These are phyloP conservation scores for Andrena camellia DNA, from an alignment of 2,888 invertebrate genomes.

Conservation along the genomic window DNA sequence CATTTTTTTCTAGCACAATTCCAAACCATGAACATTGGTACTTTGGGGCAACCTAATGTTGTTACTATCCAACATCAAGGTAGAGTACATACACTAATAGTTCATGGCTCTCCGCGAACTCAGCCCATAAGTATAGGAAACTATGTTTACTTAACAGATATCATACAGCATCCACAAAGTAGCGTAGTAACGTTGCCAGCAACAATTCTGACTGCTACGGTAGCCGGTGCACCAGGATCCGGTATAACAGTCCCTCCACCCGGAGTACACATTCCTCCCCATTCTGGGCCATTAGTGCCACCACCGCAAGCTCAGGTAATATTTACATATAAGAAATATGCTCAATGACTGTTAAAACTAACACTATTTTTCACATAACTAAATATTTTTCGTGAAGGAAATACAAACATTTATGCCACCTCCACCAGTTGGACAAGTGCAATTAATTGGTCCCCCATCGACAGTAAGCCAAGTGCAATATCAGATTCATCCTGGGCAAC, in stretches of 20 bases:
- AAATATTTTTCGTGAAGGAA: slow-evolving; percentile 73
- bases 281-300: slow-evolving; percentile 82
- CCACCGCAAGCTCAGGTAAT: slow-evolving; percentile 82
- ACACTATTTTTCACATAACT: slow-evolving; percentile 2
- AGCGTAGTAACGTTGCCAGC: slow-evolving; percentile 82
- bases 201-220: slow-evolving; percentile 83
- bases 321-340: slow-evolving; percentile 8
- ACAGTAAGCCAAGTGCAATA: slow-evolving; percentile 83
- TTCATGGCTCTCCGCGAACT: slow-evolving; percentile 24
- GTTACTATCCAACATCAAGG: slow-evolving; percentile 85
- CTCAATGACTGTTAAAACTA: neutral
- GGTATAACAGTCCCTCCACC: slow-evolving; percentile 82
- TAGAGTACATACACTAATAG: slow-evolving; percentile 56
- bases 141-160: slow-evolving; percentile 73
- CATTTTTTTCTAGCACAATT: slow-evolving; percentile 80
- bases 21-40: slow-evolving; percentile 84
- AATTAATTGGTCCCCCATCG: slow-evolving; percentile 84
- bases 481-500: slow-evolving; percentile 83
- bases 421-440: slow-evolving; percentile 82
- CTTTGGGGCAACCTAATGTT: slow-evolving; percentile 83
- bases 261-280: slow-evolving; percentile 83
- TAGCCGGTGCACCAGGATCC: slow-evolving; percentile 80
- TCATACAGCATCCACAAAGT: slow-evolving; percentile 83
- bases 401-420: slow-evolving; percentile 83
- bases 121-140: slow-evolving; percentile 36